Evolutionary conservation across 2,797 vertebrate species (phyloP).

Genomic region (Spinibarbus caldwelli): DNA sequence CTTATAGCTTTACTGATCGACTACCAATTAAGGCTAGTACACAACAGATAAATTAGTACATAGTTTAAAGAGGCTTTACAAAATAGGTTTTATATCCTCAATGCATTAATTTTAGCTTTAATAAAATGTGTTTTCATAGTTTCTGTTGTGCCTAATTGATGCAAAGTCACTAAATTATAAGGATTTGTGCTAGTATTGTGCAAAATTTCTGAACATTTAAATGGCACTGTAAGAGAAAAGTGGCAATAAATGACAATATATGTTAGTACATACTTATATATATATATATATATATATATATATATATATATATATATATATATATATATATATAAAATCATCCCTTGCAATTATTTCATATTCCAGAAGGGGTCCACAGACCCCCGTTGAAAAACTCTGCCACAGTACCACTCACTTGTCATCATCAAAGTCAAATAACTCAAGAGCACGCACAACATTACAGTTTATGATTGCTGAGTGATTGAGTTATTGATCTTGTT

Average conservation of each 20-base stretch:
- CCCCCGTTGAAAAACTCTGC: background rate
- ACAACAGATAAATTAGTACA: background rate
- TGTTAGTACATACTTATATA: no score
- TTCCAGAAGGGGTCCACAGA: background rate
- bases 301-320: no score
- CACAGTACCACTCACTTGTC: background rate
- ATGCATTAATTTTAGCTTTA: background rate
- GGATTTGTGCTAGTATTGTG: background rate
- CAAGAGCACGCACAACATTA: background rate
- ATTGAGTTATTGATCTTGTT: constrained; percentile 21
- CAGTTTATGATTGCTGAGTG: background rate
- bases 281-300: no score
- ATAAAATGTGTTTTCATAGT: background rate
- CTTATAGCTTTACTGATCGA: background rate
- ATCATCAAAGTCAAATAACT: constrained; percentile 4
- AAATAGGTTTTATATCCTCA: background rate
- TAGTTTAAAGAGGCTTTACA: background rate
- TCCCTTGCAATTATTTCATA: background rate
- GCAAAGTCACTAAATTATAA: background rate
- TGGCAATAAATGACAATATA: background rate
- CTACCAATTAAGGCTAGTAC: background rate
- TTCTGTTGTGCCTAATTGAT: background rate
- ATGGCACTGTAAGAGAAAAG: background rate
- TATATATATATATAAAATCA: no score
- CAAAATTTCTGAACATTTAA: background rate